phyloP scores from a whole-genome alignment of 2,113 vertebrate genomes.

The Pachycephala philippinensis region DNA sequence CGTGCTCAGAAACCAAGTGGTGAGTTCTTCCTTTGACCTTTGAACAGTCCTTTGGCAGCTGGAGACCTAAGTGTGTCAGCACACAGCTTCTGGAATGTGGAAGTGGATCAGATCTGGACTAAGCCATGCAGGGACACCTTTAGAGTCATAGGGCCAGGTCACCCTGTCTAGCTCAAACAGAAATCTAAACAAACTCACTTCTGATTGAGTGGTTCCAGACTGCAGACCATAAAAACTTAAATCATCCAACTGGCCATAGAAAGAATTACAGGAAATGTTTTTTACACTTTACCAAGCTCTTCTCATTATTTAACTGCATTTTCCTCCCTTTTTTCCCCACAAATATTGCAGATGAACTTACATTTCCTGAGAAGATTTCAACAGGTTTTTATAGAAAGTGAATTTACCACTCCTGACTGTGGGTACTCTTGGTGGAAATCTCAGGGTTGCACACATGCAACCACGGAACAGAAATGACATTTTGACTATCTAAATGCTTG shows the following conservation, averaged over 20 bases:
- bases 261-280: not conserved
- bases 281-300: not conserved
- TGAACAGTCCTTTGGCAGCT: not conserved
- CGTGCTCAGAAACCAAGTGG: not conserved
- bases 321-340: not conserved
- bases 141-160: not conserved
- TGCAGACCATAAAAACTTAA: not conserved
- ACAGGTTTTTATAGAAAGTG: not conserved
- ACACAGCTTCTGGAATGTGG: not conserved
- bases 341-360: not conserved
- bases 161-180: not conserved
- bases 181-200: not conserved
- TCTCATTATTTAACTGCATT: not conserved
- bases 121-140: not conserved
- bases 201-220: not conserved
- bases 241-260: not conserved
- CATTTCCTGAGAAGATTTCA: not conserved
- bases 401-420: not conserved
- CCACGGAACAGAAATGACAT: constrained; percentile 30
- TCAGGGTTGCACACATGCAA: not conserved
- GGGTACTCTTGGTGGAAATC: not conserved
- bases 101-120: not conserved
- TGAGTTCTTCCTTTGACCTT: not conserved
- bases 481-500: not conserved
- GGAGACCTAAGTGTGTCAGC: not conserved